These are phyloP conservation scores for Drosophila murphyi DNA, from an alignment of 1,140 invertebrate species.

Conservation along the genomic window DNA sequence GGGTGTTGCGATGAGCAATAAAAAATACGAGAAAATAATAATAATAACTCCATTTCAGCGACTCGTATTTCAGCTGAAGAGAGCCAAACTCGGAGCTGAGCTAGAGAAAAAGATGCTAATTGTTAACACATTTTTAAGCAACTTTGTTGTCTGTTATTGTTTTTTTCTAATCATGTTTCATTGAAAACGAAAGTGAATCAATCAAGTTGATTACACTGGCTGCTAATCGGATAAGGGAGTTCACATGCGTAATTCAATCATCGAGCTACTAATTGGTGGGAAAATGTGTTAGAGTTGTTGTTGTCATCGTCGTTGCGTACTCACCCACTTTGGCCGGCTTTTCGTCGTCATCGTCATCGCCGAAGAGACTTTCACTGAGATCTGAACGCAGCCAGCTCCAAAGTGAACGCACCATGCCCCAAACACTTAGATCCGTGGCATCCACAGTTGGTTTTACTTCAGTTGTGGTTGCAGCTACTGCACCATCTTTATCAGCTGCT, in stretches of 20 bases:
- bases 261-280: constrained; percentile 53
- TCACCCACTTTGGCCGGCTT: constrained; percentile 69
- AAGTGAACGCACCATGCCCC: constrained; percentile 75
- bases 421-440: constrained; percentile 74
- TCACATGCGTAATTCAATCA: constrained; percentile 50
- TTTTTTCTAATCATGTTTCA: constrained; percentile 57
- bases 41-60: not conserved
- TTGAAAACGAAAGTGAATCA: constrained; percentile 77
- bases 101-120: not conserved
- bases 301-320: constrained; percentile 33
- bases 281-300: constrained; percentile 30
- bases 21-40: not conserved
- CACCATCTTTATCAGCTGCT: constrained; percentile 48
- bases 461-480: constrained; percentile 16
- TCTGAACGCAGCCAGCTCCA: constrained; percentile 78
- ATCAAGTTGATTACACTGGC: constrained; percentile 3
- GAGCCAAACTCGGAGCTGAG: constrained; percentile 12
- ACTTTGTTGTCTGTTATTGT: constrained; percentile 35
- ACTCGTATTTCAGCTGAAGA: constrained; percentile 29
- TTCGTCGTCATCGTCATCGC: constrained; percentile 60
- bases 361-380: constrained; percentile 80
- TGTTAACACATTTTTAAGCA: constrained; percentile 66
- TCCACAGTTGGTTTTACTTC: constrained; percentile 57
- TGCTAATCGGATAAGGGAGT: constrained; percentile 22
- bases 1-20: constrained; percentile 36